phyloP scores from a whole-genome alignment of 2,113 vertebrate species.

The Gymnocephalus cernua region DNA sequence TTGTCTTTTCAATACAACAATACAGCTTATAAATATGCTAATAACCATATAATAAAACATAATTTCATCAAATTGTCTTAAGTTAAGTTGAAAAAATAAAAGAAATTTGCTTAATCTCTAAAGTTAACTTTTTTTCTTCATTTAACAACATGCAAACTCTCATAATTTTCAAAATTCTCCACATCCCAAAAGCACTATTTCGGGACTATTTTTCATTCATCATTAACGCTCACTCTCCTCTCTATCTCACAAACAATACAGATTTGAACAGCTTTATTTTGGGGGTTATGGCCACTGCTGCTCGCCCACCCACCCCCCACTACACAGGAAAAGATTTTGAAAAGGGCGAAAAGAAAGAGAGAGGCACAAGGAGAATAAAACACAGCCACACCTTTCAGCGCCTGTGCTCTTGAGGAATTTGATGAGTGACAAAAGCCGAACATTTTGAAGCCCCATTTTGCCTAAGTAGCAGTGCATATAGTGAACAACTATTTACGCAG shows the following conservation, averaged over 20 bases:
- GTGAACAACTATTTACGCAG: slow-evolving; percentile 86
- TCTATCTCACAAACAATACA: not conserved
- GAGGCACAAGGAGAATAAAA: slow-evolving; percentile 88
- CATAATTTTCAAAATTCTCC: not conserved
- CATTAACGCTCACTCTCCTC: slow-evolving; percentile 13
- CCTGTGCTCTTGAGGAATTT: slow-evolving; percentile 96
- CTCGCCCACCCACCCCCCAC: slow-evolving; percentile 23
- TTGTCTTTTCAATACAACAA: not conserved
- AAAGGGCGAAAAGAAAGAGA: slow-evolving; percentile 66
- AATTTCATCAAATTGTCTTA: not conserved
- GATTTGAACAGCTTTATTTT: slow-evolving; percentile 45
- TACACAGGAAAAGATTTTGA: slow-evolving; percentile 60
- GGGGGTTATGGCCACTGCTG: slow-evolving; percentile 51
- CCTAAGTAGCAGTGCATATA: slow-evolving; percentile 94
- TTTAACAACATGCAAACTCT: not conserved
- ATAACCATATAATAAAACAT: not conserved
- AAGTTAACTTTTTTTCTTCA: not conserved
- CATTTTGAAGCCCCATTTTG: slow-evolving; percentile 94
- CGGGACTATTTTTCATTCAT: not conserved
- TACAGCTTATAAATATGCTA: not conserved
- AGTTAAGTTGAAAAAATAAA: not conserved
- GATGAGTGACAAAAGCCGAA: slow-evolving; percentile 93
- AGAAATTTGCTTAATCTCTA: not conserved
- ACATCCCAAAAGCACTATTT: slow-evolving; percentile 6
- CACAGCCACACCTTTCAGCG: slow-evolving; percentile 90